Conservation (phyloP, 2,113 vertebrate genomes). For the Rhea americana region DNA sequence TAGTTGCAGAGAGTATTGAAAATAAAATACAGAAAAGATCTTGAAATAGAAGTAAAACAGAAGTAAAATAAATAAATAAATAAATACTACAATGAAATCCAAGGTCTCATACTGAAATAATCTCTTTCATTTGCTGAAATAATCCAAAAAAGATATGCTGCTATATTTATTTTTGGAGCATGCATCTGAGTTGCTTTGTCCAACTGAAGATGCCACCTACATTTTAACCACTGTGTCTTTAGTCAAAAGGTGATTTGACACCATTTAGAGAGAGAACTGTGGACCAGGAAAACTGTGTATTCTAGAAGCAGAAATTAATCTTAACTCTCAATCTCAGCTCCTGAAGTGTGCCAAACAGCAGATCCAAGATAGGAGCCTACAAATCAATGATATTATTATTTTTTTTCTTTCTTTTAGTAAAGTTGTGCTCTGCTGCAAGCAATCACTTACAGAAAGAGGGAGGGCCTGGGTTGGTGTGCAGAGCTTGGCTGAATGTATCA, state of each 20-base stretch:
- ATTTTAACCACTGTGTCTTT: background rate
- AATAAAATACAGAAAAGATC: background rate
- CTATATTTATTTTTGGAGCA: background rate
- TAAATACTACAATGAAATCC: background rate
- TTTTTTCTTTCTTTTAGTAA: background rate
- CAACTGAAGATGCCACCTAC: background rate
- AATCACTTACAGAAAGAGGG: background rate
- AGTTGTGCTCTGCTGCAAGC: background rate
- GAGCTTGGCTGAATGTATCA: background rate
- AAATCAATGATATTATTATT: too few relatives aligned
- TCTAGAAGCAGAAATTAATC: background rate
- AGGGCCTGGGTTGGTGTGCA: background rate
- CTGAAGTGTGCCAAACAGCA: background rate
- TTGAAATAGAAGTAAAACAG: background rate
- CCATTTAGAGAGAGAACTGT: background rate
- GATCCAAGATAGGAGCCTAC: background rate
- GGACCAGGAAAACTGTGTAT: background rate
- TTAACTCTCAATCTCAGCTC: background rate
- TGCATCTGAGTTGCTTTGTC: background rate
- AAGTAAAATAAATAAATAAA: background rate
- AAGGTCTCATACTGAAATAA: background rate
- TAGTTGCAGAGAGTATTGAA: constrained; percentile 32
- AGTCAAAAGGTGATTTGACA: background rate
- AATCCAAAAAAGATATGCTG: background rate
- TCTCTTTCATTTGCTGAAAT: background rate